Conservation (phyloP, 2,888 invertebrate species). For the Amblyteles armatorius region DNA sequence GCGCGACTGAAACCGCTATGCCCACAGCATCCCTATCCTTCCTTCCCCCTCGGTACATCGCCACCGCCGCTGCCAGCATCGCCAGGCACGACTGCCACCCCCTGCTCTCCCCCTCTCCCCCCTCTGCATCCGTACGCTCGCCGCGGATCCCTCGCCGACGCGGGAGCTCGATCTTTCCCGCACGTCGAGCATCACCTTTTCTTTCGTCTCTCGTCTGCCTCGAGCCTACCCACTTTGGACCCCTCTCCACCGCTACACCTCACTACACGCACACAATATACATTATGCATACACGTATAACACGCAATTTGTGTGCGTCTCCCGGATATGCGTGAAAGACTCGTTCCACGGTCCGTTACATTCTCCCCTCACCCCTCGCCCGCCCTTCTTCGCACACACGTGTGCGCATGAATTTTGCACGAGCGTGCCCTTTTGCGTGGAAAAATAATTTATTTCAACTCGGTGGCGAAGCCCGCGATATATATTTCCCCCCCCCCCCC, state of each 20-base stretch:
- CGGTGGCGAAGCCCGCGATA: constrained; percentile 10
- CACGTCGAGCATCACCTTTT: constrained; percentile 35
- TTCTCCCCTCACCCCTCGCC: constrained; percentile 2
- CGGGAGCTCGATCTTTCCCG: constrained; percentile 56
- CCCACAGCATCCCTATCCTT: constrained; percentile 78
- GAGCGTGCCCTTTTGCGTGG: constrained; percentile 2
- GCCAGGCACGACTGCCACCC: constrained; percentile 59
- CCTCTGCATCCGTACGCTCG: constrained; percentile 7
- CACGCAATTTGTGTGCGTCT: constrained; percentile 30
- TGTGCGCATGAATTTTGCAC: constrained; percentile 5
- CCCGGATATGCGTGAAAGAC: constrained; percentile 41
- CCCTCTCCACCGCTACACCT: constrained; percentile 41
- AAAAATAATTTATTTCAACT: constrained; percentile 52
- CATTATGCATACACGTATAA: constrained; percentile 4
- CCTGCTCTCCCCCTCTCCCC: constrained; percentile 38
- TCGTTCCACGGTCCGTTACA: constrained; percentile 18
- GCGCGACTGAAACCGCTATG: constrained; percentile 79
- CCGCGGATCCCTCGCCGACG: constrained; percentile 49
- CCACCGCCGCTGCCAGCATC: constrained; percentile 45
- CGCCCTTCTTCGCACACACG: constrained; percentile 6
- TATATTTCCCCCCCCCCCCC: too few relatives aligned
- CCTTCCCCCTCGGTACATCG: constrained; percentile 68
- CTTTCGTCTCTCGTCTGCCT: constrained; percentile 42
- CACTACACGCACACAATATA: constrained; percentile 25
- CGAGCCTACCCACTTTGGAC: constrained; percentile 67